Evolutionary conservation across 2,888 invertebrate species (phyloP).

Genomic region (Sepioteuthis lessoniana): DNA sequence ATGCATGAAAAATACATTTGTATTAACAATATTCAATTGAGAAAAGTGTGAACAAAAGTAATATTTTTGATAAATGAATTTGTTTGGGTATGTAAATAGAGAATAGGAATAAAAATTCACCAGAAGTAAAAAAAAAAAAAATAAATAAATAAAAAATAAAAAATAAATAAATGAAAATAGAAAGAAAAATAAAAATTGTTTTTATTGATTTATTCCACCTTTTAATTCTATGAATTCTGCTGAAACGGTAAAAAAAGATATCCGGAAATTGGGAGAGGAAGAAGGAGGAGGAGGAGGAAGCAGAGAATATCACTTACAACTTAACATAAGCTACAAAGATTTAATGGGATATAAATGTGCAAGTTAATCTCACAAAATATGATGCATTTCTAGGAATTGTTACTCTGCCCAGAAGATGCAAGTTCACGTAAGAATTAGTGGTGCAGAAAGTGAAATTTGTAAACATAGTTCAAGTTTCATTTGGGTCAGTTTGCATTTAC

Average conservation of each 20-base stretch:
- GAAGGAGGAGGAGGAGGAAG: too few relatives aligned
- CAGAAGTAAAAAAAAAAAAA: background rate
- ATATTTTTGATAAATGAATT: background rate
- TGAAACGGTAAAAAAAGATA: background rate
- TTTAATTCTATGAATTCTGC: background rate
- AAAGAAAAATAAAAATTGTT: background rate
- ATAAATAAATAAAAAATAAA: too few relatives aligned
- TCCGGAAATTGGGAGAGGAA: background rate
- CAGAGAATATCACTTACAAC: background rate
- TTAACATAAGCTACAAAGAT: background rate
- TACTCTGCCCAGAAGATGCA: too few relatives aligned
- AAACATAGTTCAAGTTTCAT: too few relatives aligned
- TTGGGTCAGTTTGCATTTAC: too few relatives aligned
- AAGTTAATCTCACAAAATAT: too few relatives aligned
- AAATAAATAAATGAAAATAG: too few relatives aligned
- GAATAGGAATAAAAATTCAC: background rate
- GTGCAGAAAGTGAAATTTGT: too few relatives aligned
- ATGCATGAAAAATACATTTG: background rate
- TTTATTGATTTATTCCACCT: background rate
- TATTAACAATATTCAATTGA: background rate
- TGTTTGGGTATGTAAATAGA: background rate
- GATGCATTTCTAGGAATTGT: too few relatives aligned
- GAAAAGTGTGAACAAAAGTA: background rate
- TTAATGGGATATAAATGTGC: too few relatives aligned
- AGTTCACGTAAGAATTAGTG: too few relatives aligned